A percentile compares a stretch with the other conserved stretches of the same genome.
Evolutionary conservation across 2,113 vertebrate genomes (phyloP).

Genomic region (Saguinus midas): DNA sequence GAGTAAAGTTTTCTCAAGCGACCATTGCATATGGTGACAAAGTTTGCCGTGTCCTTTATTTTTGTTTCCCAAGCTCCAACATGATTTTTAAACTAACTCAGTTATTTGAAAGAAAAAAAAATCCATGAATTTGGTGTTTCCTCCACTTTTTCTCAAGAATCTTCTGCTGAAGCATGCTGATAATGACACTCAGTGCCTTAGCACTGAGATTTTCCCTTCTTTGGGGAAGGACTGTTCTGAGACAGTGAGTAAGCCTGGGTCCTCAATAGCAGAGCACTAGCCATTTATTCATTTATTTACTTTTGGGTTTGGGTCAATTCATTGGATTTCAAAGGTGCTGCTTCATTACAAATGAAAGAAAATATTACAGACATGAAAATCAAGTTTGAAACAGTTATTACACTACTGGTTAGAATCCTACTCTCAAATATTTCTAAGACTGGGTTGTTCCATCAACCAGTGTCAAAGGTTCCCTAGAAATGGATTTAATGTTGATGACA

Average conservation of each 20-base stretch:
- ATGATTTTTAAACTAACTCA: constrained; percentile 41
- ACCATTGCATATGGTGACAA: background rate
- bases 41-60: background rate
- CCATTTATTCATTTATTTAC: background rate
- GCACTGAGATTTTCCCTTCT: background rate
- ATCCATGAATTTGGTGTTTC: background rate
- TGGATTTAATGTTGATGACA: background rate
- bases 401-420: background rate
- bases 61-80: background rate
- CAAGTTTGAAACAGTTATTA: background rate
- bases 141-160: background rate
- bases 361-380: background rate
- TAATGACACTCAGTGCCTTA: background rate
- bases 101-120: background rate
- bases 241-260: background rate
- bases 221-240: background rate
- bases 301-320: background rate
- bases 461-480: background rate
- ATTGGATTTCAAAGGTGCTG: background rate
- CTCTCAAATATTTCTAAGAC: background rate
- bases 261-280: background rate
- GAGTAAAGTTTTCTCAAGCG: background rate
- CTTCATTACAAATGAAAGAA: background rate
- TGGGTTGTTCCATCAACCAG: background rate
- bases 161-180: background rate